Evolutionary conservation across 2,888 invertebrate species (phyloP), one percentile per base, ranked within the genome.

Genomic region (Coenonympha glycerion): DNA sequence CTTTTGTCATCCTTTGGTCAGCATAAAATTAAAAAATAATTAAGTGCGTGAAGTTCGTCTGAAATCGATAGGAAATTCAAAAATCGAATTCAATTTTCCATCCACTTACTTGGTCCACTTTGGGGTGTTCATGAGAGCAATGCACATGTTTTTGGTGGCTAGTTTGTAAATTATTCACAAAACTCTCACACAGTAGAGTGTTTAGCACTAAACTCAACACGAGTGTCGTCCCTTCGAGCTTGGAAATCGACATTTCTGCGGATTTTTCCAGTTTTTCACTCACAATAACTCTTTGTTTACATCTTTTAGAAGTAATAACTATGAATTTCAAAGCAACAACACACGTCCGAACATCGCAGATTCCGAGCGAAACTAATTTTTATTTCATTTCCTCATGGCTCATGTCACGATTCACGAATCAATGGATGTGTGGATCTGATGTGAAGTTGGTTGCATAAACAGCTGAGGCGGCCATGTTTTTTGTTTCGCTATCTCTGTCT

Each of bases 121-220:
- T 90, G 2, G 92, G 92, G 74, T 92, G 91, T 56, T 89, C 84
- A 63, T 92, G 92, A 42, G 83, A 89, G 74, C 92, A 92, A 61
- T 89, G 88, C 3, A 72, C 71, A 67, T n/a, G n/a, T n/a, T 80
- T 76, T 53, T 76, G 72, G 49, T 73, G 76, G 53, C 60, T 69
- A 0, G 62, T 62, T 11, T 56, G 53, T 56, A 66, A 62, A 57
- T 69, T 65, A 45, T 66, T 64, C 18, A 73, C 69, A 50, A 64
- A 63, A 57, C 69, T 66, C 59, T 71, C 60, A 28, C 69, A 62
- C 47, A 64, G 63, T 60, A 8, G 45, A 33, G 34, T 16, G 3
- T 34, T 24, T n/a, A 24, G 36, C 16, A 67, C 68, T 63, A 53
- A 55, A 55, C 65, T 57, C 56, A 71, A 31, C 64, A 68, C 62